Evolutionary conservation across 2,888 invertebrate species (phyloP), one percentile per base, ranked within the genome.

Genomic region (Calameuta idolon): DNA sequence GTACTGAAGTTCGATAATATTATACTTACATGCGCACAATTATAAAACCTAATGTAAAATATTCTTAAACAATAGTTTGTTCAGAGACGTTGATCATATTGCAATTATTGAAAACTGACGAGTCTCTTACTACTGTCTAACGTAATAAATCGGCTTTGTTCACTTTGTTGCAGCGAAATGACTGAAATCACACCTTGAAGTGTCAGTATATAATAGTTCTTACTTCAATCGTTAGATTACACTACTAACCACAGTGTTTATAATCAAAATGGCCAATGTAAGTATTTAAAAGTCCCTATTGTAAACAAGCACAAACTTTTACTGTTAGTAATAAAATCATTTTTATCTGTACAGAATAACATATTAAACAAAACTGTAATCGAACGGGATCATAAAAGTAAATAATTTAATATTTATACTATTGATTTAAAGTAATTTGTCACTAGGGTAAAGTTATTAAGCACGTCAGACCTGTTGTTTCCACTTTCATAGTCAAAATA

Each of bases 41-140:
- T 74, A 75, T 73, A 80, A 75, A 71, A 77, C 73, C 55, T 76
- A 79, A 71, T 35, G 40, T 55, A 75, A 55, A 80, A n/a, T 80
- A 75, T 69, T 77, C 79, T 71, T 69, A 76, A 69, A 74, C 76
- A 75, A 78, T 76, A 78, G 31, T 79, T 69, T 69, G 74, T 73
- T 77, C 73, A 76, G 69, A 74, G 76, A 68, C 69, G 76, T 76
- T 79, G 75, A 81, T 78, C 81, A 81, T 81, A 78, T 77, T 81
- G 77, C 34, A 77, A 55, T 23, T 55, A 55, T 55, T 23, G 5
- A 55, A 55, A 55, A 55, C 1, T 15, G 5, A 55, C 23, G 23
- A 5, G 1, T 1, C 9, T 55, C 35, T 55, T 23, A 55, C 40
- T 55, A 55, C 5, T 55, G 40, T 9, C 23, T 55, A 55, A 15